Percentiles rank a stretch among this genome's conserved stretches.
Conservation (phyloP, 2,888 invertebrate genomes). For the Thymelicus lineola region DNA sequence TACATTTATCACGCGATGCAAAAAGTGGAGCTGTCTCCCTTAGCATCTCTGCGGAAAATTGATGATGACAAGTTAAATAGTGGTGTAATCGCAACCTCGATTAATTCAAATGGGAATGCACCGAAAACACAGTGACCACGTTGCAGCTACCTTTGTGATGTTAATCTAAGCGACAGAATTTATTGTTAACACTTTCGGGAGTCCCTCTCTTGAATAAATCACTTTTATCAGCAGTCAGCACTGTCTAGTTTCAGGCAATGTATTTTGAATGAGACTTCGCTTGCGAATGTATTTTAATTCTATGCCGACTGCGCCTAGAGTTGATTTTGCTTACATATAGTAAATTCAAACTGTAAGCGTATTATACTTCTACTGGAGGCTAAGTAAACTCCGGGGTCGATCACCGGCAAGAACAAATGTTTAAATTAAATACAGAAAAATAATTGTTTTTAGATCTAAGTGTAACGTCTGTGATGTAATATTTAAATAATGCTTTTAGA, state of each 20-base stretch:
- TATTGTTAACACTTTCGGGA: conserved; percentile 22
- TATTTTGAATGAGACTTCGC: conserved; percentile 16
- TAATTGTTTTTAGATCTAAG: no score
- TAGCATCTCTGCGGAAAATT: conserved; percentile 35
- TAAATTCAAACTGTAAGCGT: no score
- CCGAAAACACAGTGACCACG: conserved; percentile 33
- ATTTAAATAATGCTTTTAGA: no score
- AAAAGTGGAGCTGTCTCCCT: conserved; percentile 3
- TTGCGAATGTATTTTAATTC: conserved; percentile 24
- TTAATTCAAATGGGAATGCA: conserved; percentile 41
- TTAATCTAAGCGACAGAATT: conserved; percentile 27
- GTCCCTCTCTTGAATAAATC: conserved; percentile 30
- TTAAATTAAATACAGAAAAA: no score
- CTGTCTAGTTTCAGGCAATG: conserved; percentile 11
- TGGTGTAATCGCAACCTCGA: conserved; percentile 40
- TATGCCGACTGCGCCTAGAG: conserved; percentile 7
- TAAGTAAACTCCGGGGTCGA: no score
- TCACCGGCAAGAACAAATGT: no score
- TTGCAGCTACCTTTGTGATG: conserved; percentile 31
- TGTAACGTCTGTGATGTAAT: no score
- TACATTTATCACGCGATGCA: conserved; percentile 2
- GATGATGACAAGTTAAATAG: conserved; percentile 45
- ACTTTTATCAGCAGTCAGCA: conserved; percentile 35
- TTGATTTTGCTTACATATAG: background rate
- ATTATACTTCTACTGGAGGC: no score